These are phyloP conservation scores for Caerostris extrusa DNA, from an alignment of 1,140 invertebrate genomes.

Conservation along the genomic window DNA sequence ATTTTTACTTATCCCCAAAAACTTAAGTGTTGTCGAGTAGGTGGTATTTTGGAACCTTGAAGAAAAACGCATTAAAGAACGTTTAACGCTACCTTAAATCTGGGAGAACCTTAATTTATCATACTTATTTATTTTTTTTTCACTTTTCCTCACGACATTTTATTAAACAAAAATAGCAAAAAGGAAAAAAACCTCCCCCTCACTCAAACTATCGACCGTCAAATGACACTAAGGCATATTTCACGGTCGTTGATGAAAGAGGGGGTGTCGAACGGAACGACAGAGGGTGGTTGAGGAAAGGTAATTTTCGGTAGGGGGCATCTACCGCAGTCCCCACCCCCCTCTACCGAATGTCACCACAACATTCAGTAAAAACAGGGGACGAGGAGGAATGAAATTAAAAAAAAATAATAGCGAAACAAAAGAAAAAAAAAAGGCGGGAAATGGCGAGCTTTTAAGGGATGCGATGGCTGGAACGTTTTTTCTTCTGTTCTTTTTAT, in stretches of 20 bases:
- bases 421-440: conserved; percentile 42
- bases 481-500: conserved; percentile 26
- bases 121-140: conserved; percentile 64
- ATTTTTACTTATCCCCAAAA: neutral
- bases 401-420: conserved; percentile 32
- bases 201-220: conserved; percentile 41
- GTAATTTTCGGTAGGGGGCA: conserved; percentile 51
- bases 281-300: conserved; percentile 25
- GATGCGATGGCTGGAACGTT: neutral
- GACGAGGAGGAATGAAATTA: conserved; percentile 11
- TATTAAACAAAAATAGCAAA: conserved; percentile 34
- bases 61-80: conserved; percentile 66
- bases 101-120: conserved; percentile 57
- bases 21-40: neutral
- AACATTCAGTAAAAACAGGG: conserved; percentile 55
- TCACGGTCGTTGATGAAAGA: conserved; percentile 62
- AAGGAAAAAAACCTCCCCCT: conserved; percentile 12
- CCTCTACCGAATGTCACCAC: conserved; percentile 59
- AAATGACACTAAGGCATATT: conserved; percentile 69
- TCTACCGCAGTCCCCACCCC: conserved; percentile 41
- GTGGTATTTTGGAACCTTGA: conserved; percentile 12
- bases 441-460: conserved; percentile 21
- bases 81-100: conserved; percentile 44
- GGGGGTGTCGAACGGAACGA: neutral
- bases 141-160: conserved; percentile 30